Evolutionary conservation across 1,140 invertebrate species (phyloP).

Genomic region (Pseudomyrmex flavicornis): DNA sequence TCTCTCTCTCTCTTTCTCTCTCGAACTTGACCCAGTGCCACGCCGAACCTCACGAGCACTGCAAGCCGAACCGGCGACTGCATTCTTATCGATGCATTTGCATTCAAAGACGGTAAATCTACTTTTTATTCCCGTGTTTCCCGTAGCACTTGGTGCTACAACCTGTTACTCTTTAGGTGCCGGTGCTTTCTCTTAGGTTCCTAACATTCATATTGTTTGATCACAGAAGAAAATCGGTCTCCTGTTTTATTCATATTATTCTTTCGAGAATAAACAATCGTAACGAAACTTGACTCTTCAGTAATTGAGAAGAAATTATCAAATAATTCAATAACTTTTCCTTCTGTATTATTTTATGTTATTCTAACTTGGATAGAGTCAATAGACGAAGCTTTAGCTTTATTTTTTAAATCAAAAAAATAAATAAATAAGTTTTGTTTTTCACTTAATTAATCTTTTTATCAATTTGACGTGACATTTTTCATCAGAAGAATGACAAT

Average conservation of each 20-base stretch:
- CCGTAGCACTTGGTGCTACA: slow-evolving; percentile 46
- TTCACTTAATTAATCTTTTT: neutral
- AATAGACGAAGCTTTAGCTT: neutral
- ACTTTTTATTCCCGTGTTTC: slow-evolving; percentile 53
- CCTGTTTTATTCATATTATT: slow-evolving; percentile 4
- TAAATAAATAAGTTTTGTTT: neutral
- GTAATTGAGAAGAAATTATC: neutral
- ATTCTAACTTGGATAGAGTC: neutral
- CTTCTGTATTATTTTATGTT: too few species aligned
- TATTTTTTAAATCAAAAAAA: neutral
- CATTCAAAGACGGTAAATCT: slow-evolving; percentile 58
- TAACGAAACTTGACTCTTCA: neutral
- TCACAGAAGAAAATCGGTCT: neutral
- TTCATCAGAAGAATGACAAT: neutral
- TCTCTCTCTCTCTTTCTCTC: neutral
- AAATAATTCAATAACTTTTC: neutral
- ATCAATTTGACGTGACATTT: neutral
- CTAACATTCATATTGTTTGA: slow-evolving; percentile 34
- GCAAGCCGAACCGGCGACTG: slow-evolving; percentile 41
- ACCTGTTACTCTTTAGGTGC: slow-evolving; percentile 66
- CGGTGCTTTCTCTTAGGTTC: slow-evolving; percentile 49
- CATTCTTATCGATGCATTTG: slow-evolving; percentile 58
- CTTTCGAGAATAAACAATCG: neutral
- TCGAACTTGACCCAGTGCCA: slow-evolving; percentile 54
- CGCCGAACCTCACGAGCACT: slow-evolving; percentile 18